Conservation (phyloP, 2,113 vertebrate genomes). For the Bufo gargarizans region DNA sequence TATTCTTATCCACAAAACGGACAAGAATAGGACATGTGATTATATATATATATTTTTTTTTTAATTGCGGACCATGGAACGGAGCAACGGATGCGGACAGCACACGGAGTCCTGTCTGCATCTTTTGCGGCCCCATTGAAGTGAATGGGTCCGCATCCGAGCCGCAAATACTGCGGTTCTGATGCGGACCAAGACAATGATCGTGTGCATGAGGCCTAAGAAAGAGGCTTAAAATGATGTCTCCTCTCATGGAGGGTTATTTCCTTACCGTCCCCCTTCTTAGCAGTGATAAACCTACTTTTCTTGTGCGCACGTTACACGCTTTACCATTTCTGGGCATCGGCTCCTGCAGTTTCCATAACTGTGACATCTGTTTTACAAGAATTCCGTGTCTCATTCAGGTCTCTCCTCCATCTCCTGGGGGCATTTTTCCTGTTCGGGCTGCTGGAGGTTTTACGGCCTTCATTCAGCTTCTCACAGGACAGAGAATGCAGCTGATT, state of each 20-base stretch:
- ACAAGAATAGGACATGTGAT: no score
- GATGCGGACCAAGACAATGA: no score
- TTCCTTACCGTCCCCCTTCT: not conserved
- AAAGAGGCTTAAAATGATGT: no score
- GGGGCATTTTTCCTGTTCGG: not conserved
- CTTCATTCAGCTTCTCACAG: not conserved
- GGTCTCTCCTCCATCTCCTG: constrained; percentile 36
- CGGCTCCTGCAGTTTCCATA: constrained; percentile 41
- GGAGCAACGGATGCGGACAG: no score
- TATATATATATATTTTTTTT: no score
- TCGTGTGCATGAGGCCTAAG: not conserved
- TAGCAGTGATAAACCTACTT: constrained; percentile 16
- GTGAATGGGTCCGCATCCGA: no score
- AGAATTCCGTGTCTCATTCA: constrained; percentile 49
- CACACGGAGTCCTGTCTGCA: no score
- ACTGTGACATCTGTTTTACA: constrained; percentile 55
- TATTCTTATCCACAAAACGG: no score
- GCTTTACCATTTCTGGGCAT: constrained; percentile 46
- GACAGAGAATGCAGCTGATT: not conserved
- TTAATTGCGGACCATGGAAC: no score
- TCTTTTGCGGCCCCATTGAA: no score
- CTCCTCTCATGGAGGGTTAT: no score
- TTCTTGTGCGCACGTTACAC: not conserved
- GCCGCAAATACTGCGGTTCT: no score
- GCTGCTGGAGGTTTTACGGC: constrained; percentile 9